A percentile compares a stretch with the other conserved stretches of the same genome.
These are phyloP conservation scores for Mus minutoides DNA, from an alignment of 2,797 vertebrate species.

Conservation along the genomic window DNA sequence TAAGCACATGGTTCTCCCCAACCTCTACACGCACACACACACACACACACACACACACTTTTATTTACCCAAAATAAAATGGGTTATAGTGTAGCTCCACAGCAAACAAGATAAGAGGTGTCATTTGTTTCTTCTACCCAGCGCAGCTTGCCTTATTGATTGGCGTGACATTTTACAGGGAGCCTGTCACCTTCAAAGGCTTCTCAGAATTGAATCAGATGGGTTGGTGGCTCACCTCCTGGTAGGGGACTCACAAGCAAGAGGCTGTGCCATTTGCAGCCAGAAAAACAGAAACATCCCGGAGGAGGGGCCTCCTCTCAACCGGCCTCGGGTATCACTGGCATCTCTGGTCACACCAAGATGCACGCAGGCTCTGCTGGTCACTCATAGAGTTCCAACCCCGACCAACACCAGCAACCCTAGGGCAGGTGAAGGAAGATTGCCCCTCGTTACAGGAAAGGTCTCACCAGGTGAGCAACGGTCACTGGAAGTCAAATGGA, in stretches of 20 bases:
- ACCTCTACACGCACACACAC: neutral
- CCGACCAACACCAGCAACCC: neutral
- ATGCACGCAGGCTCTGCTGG: too few relatives aligned
- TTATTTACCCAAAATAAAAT: constrained; percentile 37
- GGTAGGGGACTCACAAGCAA: neutral
- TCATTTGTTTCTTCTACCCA: neutral
- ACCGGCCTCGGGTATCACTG: neutral
- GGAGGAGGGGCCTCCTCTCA: too few relatives aligned
- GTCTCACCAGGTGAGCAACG: neutral
- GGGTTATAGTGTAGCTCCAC: neutral
- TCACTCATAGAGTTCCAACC: neutral
- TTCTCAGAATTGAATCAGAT: neutral
- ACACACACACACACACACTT: neutral
- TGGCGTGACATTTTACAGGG: constrained; percentile 57
- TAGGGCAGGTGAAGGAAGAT: neutral
- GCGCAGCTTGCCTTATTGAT: constrained; percentile 7
- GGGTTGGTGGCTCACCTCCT: neutral
- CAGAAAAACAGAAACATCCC: neutral
- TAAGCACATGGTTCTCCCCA: neutral
- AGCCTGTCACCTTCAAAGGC: constrained; percentile 54
- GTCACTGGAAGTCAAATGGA: neutral
- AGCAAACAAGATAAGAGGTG: neutral
- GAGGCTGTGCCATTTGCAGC: neutral
- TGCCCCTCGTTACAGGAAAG: neutral
- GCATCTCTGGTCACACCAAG: accelerated